Conservation (phyloP, 2,113 vertebrate species). For the Gorsachius goisagi region DNA sequence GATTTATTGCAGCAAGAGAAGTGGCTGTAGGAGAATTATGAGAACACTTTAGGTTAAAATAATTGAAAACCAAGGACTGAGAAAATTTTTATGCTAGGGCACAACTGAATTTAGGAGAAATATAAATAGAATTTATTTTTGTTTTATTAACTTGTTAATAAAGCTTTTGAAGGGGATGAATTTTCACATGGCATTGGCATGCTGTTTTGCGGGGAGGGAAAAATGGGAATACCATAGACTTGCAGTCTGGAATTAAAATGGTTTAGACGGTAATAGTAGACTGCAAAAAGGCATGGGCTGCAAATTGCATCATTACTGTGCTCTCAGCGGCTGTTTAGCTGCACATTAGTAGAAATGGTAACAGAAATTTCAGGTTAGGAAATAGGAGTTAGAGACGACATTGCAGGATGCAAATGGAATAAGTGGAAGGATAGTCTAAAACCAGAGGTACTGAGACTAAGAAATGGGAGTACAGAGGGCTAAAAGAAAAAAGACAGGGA, state of each 20-base stretch:
- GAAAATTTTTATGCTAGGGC: not conserved
- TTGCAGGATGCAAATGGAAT: not conserved
- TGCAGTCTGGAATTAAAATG: not conserved
- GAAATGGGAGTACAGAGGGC: not conserved
- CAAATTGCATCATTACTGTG: not conserved
- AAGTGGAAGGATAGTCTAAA: not conserved
- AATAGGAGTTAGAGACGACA: not conserved
- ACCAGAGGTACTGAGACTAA: not conserved
- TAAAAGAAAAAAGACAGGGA: not conserved
- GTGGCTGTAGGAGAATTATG: not conserved
- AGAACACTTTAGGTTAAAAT: not conserved
- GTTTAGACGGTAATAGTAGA: not conserved
- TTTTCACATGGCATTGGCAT: not conserved
- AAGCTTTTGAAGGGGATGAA: not conserved
- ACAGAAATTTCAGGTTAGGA: not conserved
- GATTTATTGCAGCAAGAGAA: not conserved
- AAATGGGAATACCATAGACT: not conserved
- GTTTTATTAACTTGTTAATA: not conserved
- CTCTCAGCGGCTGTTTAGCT: not conserved
- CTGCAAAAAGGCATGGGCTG: not conserved
- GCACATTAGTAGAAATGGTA: not conserved
- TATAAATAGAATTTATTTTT: not conserved
- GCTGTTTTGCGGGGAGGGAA: not conserved
- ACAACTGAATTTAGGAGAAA: not conserved
- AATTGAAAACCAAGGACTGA: not conserved